phyloP scores from a whole-genome alignment of 2,797 vertebrate species.

The Xenentodon cancila region DNA sequence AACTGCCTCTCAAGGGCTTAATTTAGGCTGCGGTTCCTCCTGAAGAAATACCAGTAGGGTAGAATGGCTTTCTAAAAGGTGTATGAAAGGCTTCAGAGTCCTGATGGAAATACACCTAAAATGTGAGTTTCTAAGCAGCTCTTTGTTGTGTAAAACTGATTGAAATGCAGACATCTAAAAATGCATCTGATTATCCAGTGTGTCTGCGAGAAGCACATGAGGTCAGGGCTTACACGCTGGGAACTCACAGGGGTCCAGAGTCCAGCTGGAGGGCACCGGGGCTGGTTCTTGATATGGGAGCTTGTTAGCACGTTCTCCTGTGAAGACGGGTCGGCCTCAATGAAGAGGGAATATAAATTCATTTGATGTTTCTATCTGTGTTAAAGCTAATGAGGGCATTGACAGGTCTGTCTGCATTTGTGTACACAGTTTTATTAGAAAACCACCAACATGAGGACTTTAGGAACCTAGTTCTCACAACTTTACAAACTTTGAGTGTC shows the following conservation, averaged over 20 bases:
- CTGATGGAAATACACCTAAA: too few relatives aligned
- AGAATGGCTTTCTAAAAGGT: too few relatives aligned
- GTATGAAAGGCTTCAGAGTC: too few relatives aligned
- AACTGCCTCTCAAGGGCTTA: too few relatives aligned
- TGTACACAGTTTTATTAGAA: conserved; percentile 1
- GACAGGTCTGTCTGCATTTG: conserved; percentile 5
- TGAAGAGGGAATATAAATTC: conserved; percentile 8
- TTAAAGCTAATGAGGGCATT: conserved; percentile 20
- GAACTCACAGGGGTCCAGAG: conserved; percentile 8
- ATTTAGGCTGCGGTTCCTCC: too few relatives aligned
- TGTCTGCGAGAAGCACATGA: neutral
- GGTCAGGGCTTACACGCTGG: conserved; percentile 22
- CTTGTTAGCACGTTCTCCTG: conserved; percentile 36
- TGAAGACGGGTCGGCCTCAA: conserved; percentile 46
- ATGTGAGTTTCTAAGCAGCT: too few relatives aligned
- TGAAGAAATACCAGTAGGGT: too few relatives aligned
- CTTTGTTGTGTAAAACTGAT: too few relatives aligned
- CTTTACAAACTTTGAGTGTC: conserved; percentile 7
- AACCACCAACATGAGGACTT: neutral
- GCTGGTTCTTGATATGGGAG: conserved; percentile 6
- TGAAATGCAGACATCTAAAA: neutral
- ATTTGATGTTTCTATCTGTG: conserved; percentile 37
- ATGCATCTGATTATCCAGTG: neutral
- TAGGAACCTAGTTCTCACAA: neutral
- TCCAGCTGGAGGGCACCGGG: conserved; percentile 14